phyloP scores from a whole-genome alignment of 1,140 invertebrate genomes.

The Metopolophium dirhodum region DNA sequence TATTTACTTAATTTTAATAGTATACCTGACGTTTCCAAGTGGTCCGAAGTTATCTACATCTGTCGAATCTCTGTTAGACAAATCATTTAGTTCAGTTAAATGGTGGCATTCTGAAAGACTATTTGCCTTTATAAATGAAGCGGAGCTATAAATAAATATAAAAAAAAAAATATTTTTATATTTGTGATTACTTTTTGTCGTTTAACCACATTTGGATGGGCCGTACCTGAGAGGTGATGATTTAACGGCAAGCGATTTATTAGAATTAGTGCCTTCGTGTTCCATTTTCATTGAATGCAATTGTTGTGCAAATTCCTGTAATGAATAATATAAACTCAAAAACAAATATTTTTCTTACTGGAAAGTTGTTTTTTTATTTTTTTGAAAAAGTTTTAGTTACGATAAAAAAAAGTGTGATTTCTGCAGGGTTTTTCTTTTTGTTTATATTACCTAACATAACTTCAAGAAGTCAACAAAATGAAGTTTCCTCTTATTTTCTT shows the following conservation, averaged over 20 bases:
- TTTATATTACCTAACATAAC: background rate
- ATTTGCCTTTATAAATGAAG: constrained; percentile 90
- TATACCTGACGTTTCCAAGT: constrained; percentile 83
- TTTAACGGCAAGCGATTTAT: constrained; percentile 34
- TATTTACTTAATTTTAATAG: background rate
- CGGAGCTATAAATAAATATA: constrained; percentile 66
- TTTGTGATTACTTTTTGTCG: background rate
- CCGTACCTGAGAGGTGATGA: constrained; percentile 41
- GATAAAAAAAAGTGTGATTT: background rate
- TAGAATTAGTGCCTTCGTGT: constrained; percentile 64
- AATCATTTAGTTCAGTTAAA: constrained; percentile 68
- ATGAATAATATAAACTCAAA: background rate
- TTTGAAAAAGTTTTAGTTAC: background rate
- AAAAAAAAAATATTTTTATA: constrained; percentile 38
- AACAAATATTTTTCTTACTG: background rate
- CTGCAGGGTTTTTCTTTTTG: background rate
- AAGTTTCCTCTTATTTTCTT: background rate
- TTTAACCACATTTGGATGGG: background rate
- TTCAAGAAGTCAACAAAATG: background rate
- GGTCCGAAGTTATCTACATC: constrained; percentile 86
- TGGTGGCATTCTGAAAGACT: constrained; percentile 75
- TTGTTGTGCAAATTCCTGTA: constrained; percentile 77
- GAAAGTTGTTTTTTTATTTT: background rate
- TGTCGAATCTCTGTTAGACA: constrained; percentile 74
- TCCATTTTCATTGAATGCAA: constrained; percentile 79